Evolutionary conservation across 2,888 invertebrate genomes (phyloP), one percentile per base, ranked within the genome.

Genomic region (Papilio demoleus): DNA sequence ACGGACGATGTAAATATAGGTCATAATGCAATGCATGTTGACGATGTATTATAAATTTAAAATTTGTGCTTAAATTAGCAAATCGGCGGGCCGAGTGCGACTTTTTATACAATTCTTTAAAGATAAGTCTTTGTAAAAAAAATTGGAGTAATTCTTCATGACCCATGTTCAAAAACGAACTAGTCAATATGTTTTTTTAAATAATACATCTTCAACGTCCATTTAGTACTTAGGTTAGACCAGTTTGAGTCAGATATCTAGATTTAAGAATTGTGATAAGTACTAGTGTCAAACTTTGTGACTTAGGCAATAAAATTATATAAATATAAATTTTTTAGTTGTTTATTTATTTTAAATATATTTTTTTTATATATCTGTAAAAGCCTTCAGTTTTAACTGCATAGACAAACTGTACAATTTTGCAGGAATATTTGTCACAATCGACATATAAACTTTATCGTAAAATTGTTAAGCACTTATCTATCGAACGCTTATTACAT

Each of bases 21-120:
- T 68, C 38, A 65, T 72, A 70, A 62, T 65, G 50, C 66, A 31
- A 65, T 66, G 87, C 88, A 90, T 90, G 90, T 90, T 90, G 88
- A 71, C 87, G 83, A 84, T 78, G 89, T 88, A 74, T 88, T 83
- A 82, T 77, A 27, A 31, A 61, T 61, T 67, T 65, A 22, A 14
- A 50, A 50, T 27, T n/a, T 24, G 22, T 3, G 11, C 19, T 50
- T 19, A 45, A 1, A 22, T 47, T 1, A 4, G n/a, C 2, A 19
- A 19, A 12, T 47, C 22, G 22, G 22, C 47, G 47, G 47, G 22
- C 47, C 47, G 22, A 47, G 12, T 11, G 47, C 47, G 11, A 14
- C 2, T 42, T 42, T 31, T 31, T 31, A 4, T 31, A 31, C 6
- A 31, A 6, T 31, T 31, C 6, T 3, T 31, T 31, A n/a, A n/a